These are phyloP conservation scores for Ennomos fuscantarius DNA, from an alignment of 2,888 invertebrate species.

Conservation along the genomic window DNA sequence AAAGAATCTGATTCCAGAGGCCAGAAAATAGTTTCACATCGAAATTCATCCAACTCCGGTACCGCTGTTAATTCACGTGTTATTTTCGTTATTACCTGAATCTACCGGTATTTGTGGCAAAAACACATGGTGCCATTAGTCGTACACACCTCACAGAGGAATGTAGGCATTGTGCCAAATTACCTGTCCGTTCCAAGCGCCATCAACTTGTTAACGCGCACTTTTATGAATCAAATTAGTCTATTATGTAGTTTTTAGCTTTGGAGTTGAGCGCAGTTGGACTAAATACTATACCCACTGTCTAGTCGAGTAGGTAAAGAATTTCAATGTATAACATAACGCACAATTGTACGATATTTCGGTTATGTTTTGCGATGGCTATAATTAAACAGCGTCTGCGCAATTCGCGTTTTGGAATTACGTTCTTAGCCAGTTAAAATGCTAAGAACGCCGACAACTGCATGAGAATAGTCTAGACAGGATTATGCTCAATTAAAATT, in stretches of 20 bases:
- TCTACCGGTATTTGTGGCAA: slow-evolving; percentile 52
- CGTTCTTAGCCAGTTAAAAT: slow-evolving; percentile 57
- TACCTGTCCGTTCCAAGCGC: slow-evolving; percentile 56
- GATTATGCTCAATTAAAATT: slow-evolving; percentile 30
- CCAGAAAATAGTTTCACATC: slow-evolving; percentile 21
- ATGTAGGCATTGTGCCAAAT: slow-evolving; percentile 75
- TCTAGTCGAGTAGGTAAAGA: background rate
- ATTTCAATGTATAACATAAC: background rate
- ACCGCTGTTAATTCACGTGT: slow-evolving; percentile 43
- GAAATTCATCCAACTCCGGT: slow-evolving; percentile 14
- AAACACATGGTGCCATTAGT: slow-evolving; percentile 62
- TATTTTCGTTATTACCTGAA: slow-evolving; percentile 65
- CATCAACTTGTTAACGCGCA: slow-evolving; percentile 57
- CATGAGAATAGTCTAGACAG: slow-evolving; percentile 44
- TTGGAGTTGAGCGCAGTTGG: background rate
- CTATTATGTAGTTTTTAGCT: slow-evolving; percentile 47
- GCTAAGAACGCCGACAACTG: slow-evolving; percentile 28
- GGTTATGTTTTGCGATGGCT: slow-evolving; percentile 1
- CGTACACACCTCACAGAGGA: slow-evolving; percentile 58
- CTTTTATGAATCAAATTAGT: slow-evolving; percentile 63
- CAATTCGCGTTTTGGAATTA: slow-evolving; percentile 38
- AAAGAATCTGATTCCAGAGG: slow-evolving; percentile 1
- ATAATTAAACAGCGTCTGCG: slow-evolving; percentile 51
- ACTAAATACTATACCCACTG: background rate
- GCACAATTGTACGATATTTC: too few species aligned